Percentiles rank a stretch among this genome's conserved stretches.
Conservation (phyloP, 2,113 vertebrate genomes). For the Papio anubis region DNA sequence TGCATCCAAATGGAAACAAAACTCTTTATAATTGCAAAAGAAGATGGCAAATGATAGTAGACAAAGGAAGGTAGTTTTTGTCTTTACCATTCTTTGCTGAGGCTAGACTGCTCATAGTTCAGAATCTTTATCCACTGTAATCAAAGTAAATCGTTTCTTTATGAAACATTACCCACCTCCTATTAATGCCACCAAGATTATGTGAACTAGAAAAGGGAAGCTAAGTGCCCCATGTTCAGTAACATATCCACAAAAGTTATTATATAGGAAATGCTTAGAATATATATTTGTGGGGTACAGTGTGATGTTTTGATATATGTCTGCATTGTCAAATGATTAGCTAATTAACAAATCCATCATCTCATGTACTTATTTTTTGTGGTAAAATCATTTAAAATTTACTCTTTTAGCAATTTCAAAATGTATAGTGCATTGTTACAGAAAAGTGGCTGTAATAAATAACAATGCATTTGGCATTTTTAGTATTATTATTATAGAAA, state of each 20-base stretch:
- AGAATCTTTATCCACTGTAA: not conserved
- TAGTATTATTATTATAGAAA: not conserved
- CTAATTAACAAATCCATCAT: not conserved
- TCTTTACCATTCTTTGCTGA: not conserved
- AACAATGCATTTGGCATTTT: not conserved
- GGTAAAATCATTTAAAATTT: not conserved
- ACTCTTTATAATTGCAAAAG: not conserved
- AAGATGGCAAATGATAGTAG: not conserved
- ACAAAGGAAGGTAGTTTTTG: not conserved
- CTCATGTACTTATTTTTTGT: not conserved
- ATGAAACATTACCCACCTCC: not conserved
- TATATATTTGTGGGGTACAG: not conserved
- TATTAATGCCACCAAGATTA: not conserved
- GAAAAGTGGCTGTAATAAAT: not conserved
- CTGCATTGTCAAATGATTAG: not conserved
- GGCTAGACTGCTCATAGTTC: not conserved
- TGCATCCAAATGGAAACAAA: not conserved
- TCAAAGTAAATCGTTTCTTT: not conserved
- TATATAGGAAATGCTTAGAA: not conserved
- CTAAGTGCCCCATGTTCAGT: not conserved
- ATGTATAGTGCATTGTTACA: not conserved
- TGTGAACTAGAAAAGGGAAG: not conserved
- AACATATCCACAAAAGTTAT: not conserved
- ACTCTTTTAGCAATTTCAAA: not conserved
- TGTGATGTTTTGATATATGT: not conserved